Evolutionary conservation across 1,140 invertebrate genomes (phyloP).

Genomic region (Philopotamus ludificatus): DNA sequence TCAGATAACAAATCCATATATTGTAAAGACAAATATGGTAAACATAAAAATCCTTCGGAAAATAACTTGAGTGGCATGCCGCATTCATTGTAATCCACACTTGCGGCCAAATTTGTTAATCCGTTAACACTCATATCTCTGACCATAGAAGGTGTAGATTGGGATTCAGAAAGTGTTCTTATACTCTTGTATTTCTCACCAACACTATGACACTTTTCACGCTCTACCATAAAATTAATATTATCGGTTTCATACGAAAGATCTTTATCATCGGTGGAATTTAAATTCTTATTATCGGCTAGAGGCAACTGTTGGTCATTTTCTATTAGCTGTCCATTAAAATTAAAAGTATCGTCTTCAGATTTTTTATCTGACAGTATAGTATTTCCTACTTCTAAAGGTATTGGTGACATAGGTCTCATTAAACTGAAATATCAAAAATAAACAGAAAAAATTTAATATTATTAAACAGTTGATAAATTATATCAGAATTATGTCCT

Average conservation of each 20-base stretch:
- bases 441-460: no score
- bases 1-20: slow-evolving; percentile 92
- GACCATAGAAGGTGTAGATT: slow-evolving; percentile 54
- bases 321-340: neutral
- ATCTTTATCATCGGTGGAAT: slow-evolving; percentile 13
- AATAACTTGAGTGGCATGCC: slow-evolving; percentile 89
- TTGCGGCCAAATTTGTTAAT: slow-evolving; percentile 54
- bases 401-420: slow-evolving; percentile 77
- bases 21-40: slow-evolving; percentile 94
- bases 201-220: slow-evolving; percentile 55
- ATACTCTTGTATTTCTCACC: slow-evolving; percentile 53
- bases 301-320: neutral
- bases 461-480: slow-evolving; percentile 7
- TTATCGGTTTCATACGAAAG: slow-evolving; percentile 19
- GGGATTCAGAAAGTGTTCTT: slow-evolving; percentile 49
- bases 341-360: slow-evolving; percentile 41
- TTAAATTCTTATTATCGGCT: neutral
- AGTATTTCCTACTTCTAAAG: slow-evolving; percentile 57
- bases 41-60: slow-evolving; percentile 89
- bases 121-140: slow-evolving; percentile 57
- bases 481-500: no score
- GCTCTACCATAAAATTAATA: slow-evolving; percentile 37
- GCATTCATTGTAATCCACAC: slow-evolving; percentile 71
- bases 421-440: slow-evolving; percentile 61
- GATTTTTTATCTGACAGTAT: slow-evolving; percentile 47